Base-by-base conservation (phyloP, 2,113 vertebrate genomes). In the Mirounga angustirostris region DNA sequence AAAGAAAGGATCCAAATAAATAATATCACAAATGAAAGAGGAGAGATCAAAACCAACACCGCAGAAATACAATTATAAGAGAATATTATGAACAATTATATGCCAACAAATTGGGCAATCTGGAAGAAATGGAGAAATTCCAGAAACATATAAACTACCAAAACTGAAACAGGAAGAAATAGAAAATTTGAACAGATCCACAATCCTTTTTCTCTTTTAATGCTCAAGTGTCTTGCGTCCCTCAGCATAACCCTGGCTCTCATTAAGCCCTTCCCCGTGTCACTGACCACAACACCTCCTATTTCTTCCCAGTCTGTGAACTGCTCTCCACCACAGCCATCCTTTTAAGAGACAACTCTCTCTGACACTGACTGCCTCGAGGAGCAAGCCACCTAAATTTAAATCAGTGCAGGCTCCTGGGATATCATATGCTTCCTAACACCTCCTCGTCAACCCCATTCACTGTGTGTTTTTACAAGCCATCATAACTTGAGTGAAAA, bases 401-500 rank as follows among this genome's bases (percentile, higher is more conserved):
- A 92, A 88, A 96, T 93, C 52, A n/a, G 33, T 24, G 59, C 95
- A 71, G 54, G n/a, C 96, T 96, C 90, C 79, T 33, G 96, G 97
- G 97, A 91, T 24, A 59, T 65, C 73, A 56, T 28, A 8, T 59
- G 97, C 94, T 89, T 96, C 94, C 92, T 69, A 88, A 83, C 18
- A 89, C 18, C 56, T 96, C 79, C 88, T 76, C 74, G 63, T 97
- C 82, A 90, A 88, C 91, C 84, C 61, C 10, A n/a, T 93, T 98
- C 94, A 6, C 93, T 92, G 76, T 43, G 33, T 97, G 80, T 95
- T 97, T 94, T 97, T 95, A 94, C 36, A 98, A 95, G 89, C 91
- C 93, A 79, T 97, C 93, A 86, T 95, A 94, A 43, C 50, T 85
- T 58, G 63, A 97, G 28, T 84, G 69, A 95, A 97, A 97, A 98